phyloP scores from a whole-genome alignment of 2,113 vertebrate species.

The Ahaetulla prasina region DNA sequence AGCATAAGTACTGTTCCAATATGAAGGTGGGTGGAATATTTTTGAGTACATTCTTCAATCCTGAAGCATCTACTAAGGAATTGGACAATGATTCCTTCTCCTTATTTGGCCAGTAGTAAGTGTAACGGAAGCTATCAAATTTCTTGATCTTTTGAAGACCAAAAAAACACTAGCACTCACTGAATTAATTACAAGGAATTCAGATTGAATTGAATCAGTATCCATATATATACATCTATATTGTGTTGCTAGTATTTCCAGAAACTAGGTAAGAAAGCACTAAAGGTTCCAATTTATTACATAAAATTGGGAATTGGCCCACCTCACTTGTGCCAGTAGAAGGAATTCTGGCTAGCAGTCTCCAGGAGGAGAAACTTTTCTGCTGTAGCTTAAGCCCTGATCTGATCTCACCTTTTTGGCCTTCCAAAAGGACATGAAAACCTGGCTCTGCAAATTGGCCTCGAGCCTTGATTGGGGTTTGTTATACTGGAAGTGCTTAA shows the following conservation, averaged over 20 bases:
- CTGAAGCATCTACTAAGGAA: not conserved
- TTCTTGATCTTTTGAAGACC: not conserved
- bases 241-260: not conserved
- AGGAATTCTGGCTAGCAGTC: not conserved
- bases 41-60: not conserved
- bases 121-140: not conserved
- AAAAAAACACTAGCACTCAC: not conserved
- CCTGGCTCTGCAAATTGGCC: not conserved
- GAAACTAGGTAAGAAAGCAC: not conserved
- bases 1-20: not conserved
- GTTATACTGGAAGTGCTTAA: not conserved
- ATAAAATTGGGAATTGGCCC: not conserved
- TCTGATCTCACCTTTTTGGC: too few relatives aligned
- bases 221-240: not conserved
- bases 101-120: not conserved
- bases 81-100: not conserved
- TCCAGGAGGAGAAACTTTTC: not conserved
- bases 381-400: not conserved
- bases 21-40: not conserved
- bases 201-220: not conserved
- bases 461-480: accelerated
- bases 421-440: not conserved
- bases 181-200: not conserved
- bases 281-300: not conserved
- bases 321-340: not conserved